phyloP scores from a whole-genome alignment of 2,113 vertebrate genomes.

The Protobothrops mucrosquamatus region DNA sequence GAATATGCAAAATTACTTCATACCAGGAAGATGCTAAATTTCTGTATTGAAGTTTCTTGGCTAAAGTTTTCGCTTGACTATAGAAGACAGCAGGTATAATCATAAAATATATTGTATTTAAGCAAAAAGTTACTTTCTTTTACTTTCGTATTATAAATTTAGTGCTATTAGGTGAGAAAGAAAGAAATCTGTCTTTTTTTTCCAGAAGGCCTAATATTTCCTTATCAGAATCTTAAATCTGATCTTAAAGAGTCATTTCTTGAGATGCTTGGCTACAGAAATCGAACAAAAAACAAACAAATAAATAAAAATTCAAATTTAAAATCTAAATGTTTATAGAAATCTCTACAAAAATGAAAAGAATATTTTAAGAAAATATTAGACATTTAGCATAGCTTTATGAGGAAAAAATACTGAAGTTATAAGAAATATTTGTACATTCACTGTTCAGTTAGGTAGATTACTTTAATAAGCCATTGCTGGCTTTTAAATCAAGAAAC shows the following conservation, averaged over 20 bases:
- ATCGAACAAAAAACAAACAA: neutral
- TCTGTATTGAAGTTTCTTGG: slow-evolving; percentile 27
- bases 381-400: slow-evolving; percentile 45
- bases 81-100: slow-evolving; percentile 24
- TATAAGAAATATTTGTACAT: slow-evolving; percentile 49
- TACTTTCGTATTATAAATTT: slow-evolving; percentile 4
- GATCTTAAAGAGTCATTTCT: neutral
- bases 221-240: neutral
- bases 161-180: slow-evolving; percentile 23
- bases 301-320: neutral
- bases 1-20: slow-evolving; percentile 31
- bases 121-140: slow-evolving; percentile 20
- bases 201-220: neutral
- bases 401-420: slow-evolving; percentile 45
- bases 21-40: neutral
- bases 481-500: slow-evolving; percentile 52
- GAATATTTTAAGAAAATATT: slow-evolving; percentile 22
- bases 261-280: neutral
- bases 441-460: slow-evolving; percentile 51
- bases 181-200: neutral
- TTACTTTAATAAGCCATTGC: slow-evolving; percentile 57
- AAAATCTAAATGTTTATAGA: neutral
- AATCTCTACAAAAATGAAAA: slow-evolving; percentile 26
- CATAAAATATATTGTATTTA: slow-evolving; percentile 23
- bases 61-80: slow-evolving; percentile 45